Conservation (phyloP, 1,140 invertebrate species). For the Macrostomum lignano region DNA sequence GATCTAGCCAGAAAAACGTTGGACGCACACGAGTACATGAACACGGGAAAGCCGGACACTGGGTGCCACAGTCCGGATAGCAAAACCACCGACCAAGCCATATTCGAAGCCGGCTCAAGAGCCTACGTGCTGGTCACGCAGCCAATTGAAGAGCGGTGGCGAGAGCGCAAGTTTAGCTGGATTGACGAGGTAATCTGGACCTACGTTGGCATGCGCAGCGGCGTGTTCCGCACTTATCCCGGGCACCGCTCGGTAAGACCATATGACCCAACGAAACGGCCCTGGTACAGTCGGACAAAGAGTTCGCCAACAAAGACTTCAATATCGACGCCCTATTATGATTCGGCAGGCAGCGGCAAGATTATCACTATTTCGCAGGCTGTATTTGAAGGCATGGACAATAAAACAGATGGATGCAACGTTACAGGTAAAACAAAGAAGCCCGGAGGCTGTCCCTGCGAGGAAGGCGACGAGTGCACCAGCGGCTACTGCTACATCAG, state of each 20-base stretch:
- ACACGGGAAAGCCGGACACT: conserved; percentile 9
- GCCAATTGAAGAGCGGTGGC: conserved; percentile 27
- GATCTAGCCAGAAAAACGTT: conserved; percentile 24
- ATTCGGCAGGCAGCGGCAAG: conserved; percentile 28
- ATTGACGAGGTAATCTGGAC: conserved; percentile 29
- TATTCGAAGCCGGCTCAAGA: conserved; percentile 23
- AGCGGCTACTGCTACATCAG: conserved; percentile 25
- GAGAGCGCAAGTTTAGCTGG: conserved; percentile 19
- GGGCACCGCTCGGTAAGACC: conserved; percentile 23
- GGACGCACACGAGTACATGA: conserved; percentile 26
- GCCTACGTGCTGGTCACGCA: conserved; percentile 28
- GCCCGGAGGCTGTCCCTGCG: conserved; percentile 25
- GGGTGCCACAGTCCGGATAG: conserved; percentile 14
- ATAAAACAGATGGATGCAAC: conserved; percentile 19
- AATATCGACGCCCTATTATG: conserved; percentile 29
- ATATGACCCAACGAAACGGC: conserved; percentile 25
- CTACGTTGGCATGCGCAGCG: conserved; percentile 27
- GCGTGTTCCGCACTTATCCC: conserved; percentile 29
- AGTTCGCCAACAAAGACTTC: conserved; percentile 25
- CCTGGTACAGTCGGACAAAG: conserved; percentile 26
- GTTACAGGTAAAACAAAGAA: conserved; percentile 11
- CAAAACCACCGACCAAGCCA: conserved; percentile 12
- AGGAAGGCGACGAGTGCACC: conserved; percentile 11
- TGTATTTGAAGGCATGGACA: conserved; percentile 28
- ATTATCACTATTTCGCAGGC: conserved; percentile 29